Evolutionary conservation across 1,140 invertebrate genomes (phyloP).

Genomic region (Bombus waltoni): DNA sequence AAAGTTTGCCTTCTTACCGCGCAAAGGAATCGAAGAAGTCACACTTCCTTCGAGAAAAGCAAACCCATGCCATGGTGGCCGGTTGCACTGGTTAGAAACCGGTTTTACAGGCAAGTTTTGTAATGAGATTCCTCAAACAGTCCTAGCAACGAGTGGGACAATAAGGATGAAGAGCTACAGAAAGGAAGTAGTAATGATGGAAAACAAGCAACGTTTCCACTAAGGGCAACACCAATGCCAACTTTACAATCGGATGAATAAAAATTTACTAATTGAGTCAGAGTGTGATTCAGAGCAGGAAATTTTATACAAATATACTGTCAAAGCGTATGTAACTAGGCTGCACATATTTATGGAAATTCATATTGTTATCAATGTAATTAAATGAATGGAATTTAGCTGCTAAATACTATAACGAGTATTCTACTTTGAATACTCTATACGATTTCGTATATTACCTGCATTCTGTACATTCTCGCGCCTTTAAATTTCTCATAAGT

Average conservation of each 20-base stretch:
- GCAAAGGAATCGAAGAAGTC: conserved; percentile 35
- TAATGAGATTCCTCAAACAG: conserved; percentile 72
- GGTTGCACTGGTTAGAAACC: conserved; percentile 69
- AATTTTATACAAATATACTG: neutral
- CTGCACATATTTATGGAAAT: too few relatives aligned
- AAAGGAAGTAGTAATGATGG: conserved; percentile 25
- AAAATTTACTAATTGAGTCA: neutral
- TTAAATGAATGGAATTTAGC: too few relatives aligned
- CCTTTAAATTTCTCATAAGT: too few relatives aligned
- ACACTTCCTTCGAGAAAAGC: conserved; percentile 26
- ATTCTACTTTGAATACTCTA: too few relatives aligned
- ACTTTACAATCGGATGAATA: conserved; percentile 2
- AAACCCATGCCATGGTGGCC: conserved; percentile 48
- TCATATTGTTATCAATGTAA: too few relatives aligned
- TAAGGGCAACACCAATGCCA: conserved; percentile 49
- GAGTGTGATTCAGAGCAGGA: neutral
- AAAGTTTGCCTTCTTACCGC: conserved; percentile 27
- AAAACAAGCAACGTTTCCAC: conserved; percentile 50
- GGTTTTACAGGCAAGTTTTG: conserved; percentile 72
- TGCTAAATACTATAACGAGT: too few relatives aligned
- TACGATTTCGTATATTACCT: too few relatives aligned
- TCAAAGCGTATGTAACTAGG: too few relatives aligned
- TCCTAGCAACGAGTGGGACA: conserved; percentile 32
- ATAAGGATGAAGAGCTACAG: neutral
- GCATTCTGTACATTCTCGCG: too few relatives aligned